phyloP scores from a whole-genome alignment of 2,797 vertebrate species.

The Gallinago nigripennis region DNA sequence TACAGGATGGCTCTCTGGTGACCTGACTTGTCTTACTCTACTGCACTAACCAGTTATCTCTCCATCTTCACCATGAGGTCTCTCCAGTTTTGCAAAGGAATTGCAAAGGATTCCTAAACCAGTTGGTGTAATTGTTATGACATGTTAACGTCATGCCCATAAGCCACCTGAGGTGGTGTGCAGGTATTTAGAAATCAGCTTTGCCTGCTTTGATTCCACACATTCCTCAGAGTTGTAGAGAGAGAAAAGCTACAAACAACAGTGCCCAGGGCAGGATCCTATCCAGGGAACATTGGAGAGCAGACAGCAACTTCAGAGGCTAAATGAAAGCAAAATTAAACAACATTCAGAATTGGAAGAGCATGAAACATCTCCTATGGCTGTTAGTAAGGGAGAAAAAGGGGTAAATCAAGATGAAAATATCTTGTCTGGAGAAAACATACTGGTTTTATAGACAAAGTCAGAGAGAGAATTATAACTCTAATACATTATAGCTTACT shows the following conservation, averaged over 20 bases:
- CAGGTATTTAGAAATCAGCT: neutral
- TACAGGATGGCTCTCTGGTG: neutral
- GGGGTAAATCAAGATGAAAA: neutral
- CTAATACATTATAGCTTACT: neutral
- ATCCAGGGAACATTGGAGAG: neutral
- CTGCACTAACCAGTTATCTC: neutral
- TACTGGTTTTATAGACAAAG: neutral
- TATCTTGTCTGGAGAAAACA: neutral
- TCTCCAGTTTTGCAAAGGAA: neutral
- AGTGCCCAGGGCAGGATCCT: neutral
- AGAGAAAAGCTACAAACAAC: neutral
- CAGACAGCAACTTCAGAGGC: neutral
- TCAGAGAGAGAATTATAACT: neutral
- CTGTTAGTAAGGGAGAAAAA: neutral
- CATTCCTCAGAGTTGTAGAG: neutral
- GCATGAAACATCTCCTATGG: neutral
- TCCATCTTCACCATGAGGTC: neutral
- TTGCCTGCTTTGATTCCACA: neutral
- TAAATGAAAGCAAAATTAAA: neutral
- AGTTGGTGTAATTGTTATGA: accelerated
- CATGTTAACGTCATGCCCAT: neutral
- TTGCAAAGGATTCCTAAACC: neutral
- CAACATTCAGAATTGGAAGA: neutral
- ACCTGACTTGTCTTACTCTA: neutral
- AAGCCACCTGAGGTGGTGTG: neutral